Evolutionary conservation across 2,113 vertebrate genomes (phyloP).

Genomic region (Empidonax alnorum): DNA sequence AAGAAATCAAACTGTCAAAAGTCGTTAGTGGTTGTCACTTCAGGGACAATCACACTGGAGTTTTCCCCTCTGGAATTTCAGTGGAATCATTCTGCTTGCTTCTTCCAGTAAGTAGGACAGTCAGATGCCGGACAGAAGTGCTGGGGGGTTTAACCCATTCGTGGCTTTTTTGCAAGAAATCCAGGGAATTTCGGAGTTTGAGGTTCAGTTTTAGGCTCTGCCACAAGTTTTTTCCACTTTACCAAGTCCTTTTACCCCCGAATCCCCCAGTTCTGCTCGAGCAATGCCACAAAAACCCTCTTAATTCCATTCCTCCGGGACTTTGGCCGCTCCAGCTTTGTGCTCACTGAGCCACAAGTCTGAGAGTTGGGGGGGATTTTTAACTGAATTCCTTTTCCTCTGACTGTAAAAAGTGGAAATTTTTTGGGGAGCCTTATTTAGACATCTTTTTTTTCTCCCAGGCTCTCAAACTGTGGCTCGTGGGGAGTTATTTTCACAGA

Average conservation of each 20-base stretch:
- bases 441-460: neutral
- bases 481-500: neutral
- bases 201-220: neutral
- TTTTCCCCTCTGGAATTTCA: neutral
- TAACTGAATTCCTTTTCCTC: neutral
- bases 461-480: neutral
- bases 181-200: neutral
- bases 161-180: neutral
- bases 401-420: neutral
- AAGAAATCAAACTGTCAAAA: constrained; percentile 38
- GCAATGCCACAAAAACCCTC: accelerated
- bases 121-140: neutral
- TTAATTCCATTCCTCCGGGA: neutral
- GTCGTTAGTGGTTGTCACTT: constrained; percentile 54
- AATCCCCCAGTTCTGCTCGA: neutral
- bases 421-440: neutral
- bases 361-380: too few species aligned
- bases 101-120: neutral
- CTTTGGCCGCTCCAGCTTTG: neutral
- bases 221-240: neutral
- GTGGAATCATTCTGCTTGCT: neutral
- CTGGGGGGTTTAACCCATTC: neutral
- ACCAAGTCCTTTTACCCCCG: neutral
- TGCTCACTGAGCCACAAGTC: neutral
- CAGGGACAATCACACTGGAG: neutral